Percentiles rank a stretch among this genome's conserved stretches.
Conservation (phyloP, 30 jellyfish, hydroid and myxozoan species). For the Catostylus mosaicus region DNA sequence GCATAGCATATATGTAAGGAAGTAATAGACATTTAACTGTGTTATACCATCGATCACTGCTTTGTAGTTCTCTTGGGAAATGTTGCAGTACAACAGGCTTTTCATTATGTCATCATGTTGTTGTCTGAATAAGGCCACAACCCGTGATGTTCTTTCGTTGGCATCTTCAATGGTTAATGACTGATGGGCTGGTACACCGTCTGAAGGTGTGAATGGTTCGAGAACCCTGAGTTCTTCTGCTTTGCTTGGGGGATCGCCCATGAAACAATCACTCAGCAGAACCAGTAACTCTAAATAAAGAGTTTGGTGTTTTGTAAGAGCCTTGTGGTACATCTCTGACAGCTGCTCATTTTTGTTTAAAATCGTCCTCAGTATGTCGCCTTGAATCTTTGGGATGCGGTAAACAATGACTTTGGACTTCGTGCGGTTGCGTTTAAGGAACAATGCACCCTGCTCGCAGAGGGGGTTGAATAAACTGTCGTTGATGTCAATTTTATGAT, state of each 20-base stretch:
- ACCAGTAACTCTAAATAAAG: conserved; percentile 18
- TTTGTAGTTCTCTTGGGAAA: conserved; percentile 8
- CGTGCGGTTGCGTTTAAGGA: conserved; percentile 7
- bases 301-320: conserved; percentile 33
- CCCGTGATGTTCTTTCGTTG: conserved; percentile 38
- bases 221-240: conserved; percentile 42
- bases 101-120: conserved; percentile 36
- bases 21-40: conserved; percentile 18
- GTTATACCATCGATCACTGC: conserved; percentile 25
- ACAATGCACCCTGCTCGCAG: conserved; percentile 56
- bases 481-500: not conserved
- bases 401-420: not conserved
- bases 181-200: conserved; percentile 50
- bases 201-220: conserved; percentile 73
- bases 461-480: conserved; percentile 36
- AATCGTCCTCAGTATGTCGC: conserved; percentile 27
- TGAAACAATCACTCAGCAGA: conserved; percentile 47
- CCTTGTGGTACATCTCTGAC: conserved; percentile 1
- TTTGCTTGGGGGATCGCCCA: conserved; percentile 45
- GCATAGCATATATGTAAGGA: conserved; percentile 28
- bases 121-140: conserved; percentile 19
- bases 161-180: conserved; percentile 15
- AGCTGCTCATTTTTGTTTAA: conserved; percentile 3
- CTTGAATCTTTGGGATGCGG: conserved; percentile 43
- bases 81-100: conserved; percentile 31